A percentile compares a stretch with the other conserved stretches of the same genome.
These are phyloP conservation scores for Clarias gariepinus DNA, from an alignment of 2,113 vertebrate genomes.

Conservation along the genomic window DNA sequence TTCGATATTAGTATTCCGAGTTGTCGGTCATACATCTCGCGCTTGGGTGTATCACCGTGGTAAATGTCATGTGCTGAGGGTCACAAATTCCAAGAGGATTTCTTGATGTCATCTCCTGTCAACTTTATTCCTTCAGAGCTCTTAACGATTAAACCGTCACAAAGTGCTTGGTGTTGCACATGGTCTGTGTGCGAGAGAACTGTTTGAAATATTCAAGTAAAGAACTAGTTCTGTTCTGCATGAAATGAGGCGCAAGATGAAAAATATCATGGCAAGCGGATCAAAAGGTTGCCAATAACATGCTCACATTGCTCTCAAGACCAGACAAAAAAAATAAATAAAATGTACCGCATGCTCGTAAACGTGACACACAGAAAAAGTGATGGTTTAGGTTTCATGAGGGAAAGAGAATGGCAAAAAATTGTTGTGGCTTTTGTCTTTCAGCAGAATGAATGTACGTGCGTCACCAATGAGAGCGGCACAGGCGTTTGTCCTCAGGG, in stretches of 20 bases:
- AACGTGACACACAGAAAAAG: background rate
- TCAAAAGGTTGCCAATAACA: constrained; percentile 2
- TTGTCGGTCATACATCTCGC: constrained; percentile 62
- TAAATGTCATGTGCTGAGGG: constrained; percentile 54
- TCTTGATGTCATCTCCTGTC: constrained; percentile 52
- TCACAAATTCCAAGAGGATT: constrained; percentile 51
- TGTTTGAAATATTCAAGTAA: constrained; percentile 14
- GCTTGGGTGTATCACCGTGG: constrained; percentile 61
- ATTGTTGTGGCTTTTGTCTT: constrained; percentile 10
- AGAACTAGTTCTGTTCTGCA: background rate
- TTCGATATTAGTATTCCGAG: constrained; percentile 74
- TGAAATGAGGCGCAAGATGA: constrained; percentile 8
- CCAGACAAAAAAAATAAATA: background rate
- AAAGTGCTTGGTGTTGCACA: constrained; percentile 1
- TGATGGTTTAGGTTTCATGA: background rate
- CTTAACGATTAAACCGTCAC: constrained; percentile 50
- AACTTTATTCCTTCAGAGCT: constrained; percentile 45
- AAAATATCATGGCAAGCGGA: constrained; percentile 13
- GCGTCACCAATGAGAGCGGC: constrained; percentile 61
- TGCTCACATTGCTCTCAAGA: background rate
- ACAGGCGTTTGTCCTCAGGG: constrained; percentile 59
- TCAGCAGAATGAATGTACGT: constrained; percentile 36
- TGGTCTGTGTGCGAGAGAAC: background rate
- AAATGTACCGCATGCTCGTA: background rate
- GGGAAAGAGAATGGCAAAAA: background rate